These are phyloP conservation scores for Dermolepida albohirtum DNA, from an alignment of 2,888 invertebrate genomes.

Conservation along the genomic window DNA sequence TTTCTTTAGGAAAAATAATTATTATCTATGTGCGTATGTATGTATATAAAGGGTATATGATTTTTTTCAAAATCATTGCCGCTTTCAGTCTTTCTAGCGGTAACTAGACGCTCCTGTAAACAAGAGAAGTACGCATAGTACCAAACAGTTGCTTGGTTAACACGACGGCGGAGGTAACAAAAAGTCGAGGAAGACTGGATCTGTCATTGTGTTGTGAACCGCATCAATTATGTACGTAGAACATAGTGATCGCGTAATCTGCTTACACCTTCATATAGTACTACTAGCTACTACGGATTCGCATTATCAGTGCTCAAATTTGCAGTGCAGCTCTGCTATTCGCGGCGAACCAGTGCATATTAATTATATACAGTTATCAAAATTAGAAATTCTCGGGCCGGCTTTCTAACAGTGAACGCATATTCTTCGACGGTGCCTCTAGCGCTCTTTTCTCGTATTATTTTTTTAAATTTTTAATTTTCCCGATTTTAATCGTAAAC, in stretches of 20 bases:
- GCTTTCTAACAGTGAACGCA: conserved; percentile 36
- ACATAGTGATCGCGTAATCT: conserved; percentile 29
- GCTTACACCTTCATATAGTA: conserved; percentile 28
- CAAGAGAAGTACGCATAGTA: neutral
- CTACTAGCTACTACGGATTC: conserved; percentile 29
- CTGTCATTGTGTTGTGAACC: conserved; percentile 27
- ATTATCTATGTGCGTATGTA: neutral
- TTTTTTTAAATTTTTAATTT: conserved; percentile 1
- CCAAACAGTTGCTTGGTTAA: conserved; percentile 17
- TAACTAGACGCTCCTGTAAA: no score
- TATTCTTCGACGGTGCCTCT: conserved; percentile 21
- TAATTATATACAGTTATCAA: conserved; percentile 38
- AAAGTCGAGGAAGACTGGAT: conserved; percentile 9
- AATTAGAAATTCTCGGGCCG: conserved; percentile 36
- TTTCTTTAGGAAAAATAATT: neutral
- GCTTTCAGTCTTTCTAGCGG: neutral
- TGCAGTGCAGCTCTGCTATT: conserved; percentile 25
- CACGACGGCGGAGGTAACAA: conserved; percentile 4
- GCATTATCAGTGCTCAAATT: conserved; percentile 35
- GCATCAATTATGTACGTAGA: conserved; percentile 34
- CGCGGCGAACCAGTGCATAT: conserved; percentile 25
- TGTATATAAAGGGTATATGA: neutral
- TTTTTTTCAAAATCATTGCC: neutral
- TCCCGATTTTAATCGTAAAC: neutral
- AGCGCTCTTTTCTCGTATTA: neutral